Evolutionary conservation across 2,113 vertebrate species (phyloP).

Genomic region (Procavia capensis): DNA sequence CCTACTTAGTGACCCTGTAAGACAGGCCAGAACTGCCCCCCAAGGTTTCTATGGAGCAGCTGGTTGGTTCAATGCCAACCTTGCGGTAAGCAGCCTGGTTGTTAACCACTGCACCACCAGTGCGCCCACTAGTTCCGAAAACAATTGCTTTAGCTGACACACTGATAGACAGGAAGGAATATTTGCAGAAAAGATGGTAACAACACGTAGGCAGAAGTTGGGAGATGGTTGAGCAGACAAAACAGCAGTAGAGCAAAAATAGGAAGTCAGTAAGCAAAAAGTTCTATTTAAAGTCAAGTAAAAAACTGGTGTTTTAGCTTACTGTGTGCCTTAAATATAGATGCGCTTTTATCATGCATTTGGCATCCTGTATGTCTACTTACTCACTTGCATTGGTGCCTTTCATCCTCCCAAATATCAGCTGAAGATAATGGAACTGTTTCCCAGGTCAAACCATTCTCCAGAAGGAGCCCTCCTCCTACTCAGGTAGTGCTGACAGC

Average conservation of each 20-base stretch:
- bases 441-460: slow-evolving; percentile 2
- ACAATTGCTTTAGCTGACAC: slow-evolving; percentile 8
- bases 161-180: not conserved
- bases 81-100: too few species aligned
- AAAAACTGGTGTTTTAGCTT: not conserved
- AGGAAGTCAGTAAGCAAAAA: not conserved
- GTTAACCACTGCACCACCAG: too few species aligned
- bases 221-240: not conserved
- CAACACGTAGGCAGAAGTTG: not conserved
- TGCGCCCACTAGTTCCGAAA: not conserved
- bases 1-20: too few species aligned
- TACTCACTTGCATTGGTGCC: not conserved
- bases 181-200: not conserved
- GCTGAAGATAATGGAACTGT: not conserved
- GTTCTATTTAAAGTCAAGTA: not conserved
- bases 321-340: not conserved
- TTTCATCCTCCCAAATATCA: slow-evolving; percentile 42
- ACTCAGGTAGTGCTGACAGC: not conserved
- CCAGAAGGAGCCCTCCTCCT: not conserved
- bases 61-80: too few species aligned
- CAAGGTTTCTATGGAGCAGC: too few species aligned
- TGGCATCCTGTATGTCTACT: not conserved
- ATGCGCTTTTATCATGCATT: not conserved
- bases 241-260: not conserved
- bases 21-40: too few species aligned